Conservation (phyloP, 1,140 invertebrate species). For the Calycopis cecrops region DNA sequence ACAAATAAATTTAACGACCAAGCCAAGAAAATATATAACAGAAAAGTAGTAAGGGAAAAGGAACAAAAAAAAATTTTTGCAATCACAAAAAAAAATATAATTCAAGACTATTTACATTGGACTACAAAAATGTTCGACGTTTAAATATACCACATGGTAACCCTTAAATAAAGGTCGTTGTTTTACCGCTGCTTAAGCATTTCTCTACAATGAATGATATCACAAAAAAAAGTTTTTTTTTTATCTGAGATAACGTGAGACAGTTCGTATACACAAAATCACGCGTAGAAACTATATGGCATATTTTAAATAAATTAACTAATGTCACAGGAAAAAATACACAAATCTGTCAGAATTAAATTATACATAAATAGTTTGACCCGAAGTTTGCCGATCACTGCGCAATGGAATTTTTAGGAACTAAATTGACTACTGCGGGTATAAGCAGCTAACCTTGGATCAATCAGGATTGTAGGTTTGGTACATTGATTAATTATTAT, state of each 20-base stretch:
- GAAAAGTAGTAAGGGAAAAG: constrained; percentile 13
- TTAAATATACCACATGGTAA: constrained; percentile 44
- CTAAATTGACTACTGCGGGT: background rate
- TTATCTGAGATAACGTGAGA: no score
- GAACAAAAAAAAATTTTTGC: constrained; percentile 33
- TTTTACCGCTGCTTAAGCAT: constrained; percentile 1
- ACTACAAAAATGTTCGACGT: constrained; percentile 36
- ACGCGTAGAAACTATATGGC: no score
- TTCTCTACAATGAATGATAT: no score
- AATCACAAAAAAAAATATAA: constrained; percentile 60
- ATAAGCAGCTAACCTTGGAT: background rate
- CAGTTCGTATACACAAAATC: no score
- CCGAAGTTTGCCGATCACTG: background rate
- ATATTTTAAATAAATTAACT: no score
- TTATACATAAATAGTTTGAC: no score
- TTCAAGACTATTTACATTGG: constrained; percentile 52
- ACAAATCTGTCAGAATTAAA: no score
- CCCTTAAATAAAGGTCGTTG: constrained; percentile 23
- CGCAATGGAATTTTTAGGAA: constrained; percentile 5
- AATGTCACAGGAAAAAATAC: no score
- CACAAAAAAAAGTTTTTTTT: no score
- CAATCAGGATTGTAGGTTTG: no score
- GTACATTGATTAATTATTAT: no score
- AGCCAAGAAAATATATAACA: constrained; percentile 17
- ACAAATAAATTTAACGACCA: constrained; percentile 1